These are phyloP conservation scores for Drosophila novamexicana DNA, from an alignment of 1,140 invertebrate genomes.

Conservation along the genomic window DNA sequence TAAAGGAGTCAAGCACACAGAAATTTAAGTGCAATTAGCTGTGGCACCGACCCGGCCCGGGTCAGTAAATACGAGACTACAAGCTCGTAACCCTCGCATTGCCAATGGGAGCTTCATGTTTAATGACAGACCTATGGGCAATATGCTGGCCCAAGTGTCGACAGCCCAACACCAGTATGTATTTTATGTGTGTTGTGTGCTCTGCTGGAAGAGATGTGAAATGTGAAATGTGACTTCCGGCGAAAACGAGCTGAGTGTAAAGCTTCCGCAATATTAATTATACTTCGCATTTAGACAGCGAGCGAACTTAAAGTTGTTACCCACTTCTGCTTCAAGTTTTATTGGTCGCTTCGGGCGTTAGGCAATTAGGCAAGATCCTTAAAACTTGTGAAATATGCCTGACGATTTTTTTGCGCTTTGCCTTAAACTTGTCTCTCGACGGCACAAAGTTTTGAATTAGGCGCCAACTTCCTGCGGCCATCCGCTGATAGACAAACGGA, in stretches of 20 bases:
- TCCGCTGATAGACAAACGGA: background rate
- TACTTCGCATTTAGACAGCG: slow-evolving; percentile 21
- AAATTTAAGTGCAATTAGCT: slow-evolving; percentile 42
- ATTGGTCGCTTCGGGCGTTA: slow-evolving; percentile 26
- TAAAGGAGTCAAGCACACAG: slow-evolving; percentile 10
- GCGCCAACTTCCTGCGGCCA: slow-evolving; percentile 6
- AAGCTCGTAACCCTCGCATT: background rate
- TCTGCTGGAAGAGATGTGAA: background rate
- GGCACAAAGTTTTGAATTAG: slow-evolving; percentile 58
- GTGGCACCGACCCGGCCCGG: background rate
- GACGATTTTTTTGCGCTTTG: slow-evolving; percentile 12
- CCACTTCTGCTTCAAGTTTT: slow-evolving; percentile 25
- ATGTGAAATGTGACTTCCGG: slow-evolving; percentile 33
- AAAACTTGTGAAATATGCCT: slow-evolving; percentile 33
- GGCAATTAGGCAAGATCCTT: slow-evolving; percentile 39
- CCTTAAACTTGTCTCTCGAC: slow-evolving; percentile 34
- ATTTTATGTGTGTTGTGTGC: background rate
- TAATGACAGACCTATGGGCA: slow-evolving; percentile 37
- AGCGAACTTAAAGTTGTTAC: slow-evolving; percentile 14
- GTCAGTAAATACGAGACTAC: background rate
- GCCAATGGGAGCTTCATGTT: slow-evolving; percentile 17
- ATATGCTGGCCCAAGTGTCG: background rate
- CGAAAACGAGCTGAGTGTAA: slow-evolving; percentile 20
- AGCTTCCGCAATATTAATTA: slow-evolving; percentile 39
- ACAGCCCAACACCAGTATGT: slow-evolving; percentile 1